These are phyloP conservation scores for Clepsis dumicolana DNA, from an alignment of 2,888 invertebrate genomes.

Conservation along the genomic window DNA sequence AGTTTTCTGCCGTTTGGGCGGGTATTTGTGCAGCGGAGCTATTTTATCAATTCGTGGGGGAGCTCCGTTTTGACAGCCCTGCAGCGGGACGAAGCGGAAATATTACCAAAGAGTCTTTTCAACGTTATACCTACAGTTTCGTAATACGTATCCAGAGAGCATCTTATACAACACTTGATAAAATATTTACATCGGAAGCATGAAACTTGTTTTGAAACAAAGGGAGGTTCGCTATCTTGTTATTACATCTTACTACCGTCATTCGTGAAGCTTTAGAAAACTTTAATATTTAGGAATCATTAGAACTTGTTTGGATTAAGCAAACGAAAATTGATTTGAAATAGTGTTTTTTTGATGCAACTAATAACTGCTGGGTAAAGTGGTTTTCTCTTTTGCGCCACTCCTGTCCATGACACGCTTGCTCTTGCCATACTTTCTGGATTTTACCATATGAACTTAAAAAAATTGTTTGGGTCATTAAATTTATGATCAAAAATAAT, in stretches of 20 bases:
- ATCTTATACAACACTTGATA: conserved; percentile 16
- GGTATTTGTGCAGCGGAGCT: conserved; percentile 70
- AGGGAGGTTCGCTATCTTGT: conserved; percentile 23
- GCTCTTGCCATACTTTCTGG: too few species aligned
- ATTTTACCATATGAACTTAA: too few species aligned
- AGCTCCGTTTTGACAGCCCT: conserved; percentile 75
- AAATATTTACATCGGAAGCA: conserved; percentile 16
- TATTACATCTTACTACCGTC: conserved; percentile 15
- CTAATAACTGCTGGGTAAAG: too few species aligned
- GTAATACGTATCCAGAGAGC: conserved; percentile 27
- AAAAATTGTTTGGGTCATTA: too few species aligned
- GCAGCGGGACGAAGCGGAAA: conserved; percentile 55
- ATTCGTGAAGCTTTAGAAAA: conserved; percentile 26
- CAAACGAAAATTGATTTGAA: too few species aligned
- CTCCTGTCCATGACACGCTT: too few species aligned
- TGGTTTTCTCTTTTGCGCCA: too few species aligned
- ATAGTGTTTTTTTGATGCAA: too few species aligned
- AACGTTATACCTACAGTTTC: conserved; percentile 43
- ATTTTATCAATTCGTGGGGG: conserved; percentile 82
- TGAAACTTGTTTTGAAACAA: conserved; percentile 11
- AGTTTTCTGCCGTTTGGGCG: conserved; percentile 81
- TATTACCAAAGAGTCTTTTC: conserved; percentile 54
- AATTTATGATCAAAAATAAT: too few species aligned
- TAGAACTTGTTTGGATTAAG: not conserved
- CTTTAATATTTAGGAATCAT: too few species aligned